phyloP scores from a whole-genome alignment of 2,888 invertebrate species.

The Idaea biselata region DNA sequence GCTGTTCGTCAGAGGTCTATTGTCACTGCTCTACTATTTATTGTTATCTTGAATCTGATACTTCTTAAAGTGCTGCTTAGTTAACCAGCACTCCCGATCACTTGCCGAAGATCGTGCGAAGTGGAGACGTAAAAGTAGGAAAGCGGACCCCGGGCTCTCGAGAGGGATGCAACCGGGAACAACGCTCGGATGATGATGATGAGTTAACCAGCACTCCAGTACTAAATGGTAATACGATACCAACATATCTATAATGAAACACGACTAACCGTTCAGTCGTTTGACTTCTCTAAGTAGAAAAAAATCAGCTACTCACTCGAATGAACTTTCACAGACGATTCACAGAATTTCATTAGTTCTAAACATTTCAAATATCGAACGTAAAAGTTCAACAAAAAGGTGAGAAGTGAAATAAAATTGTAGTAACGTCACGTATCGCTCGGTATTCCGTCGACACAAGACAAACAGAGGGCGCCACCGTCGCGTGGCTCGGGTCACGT shows the following conservation, averaged over 20 bases:
- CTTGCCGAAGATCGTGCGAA: no score
- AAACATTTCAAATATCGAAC: neutral
- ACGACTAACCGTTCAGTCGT: neutral
- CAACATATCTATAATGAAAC: neutral
- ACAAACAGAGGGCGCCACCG: slow-evolving; percentile 16
- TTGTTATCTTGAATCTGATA: no score
- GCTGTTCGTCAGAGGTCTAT: neutral
- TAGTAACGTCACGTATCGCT: slow-evolving; percentile 9
- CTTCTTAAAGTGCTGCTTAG: no score
- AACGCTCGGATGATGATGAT: no score
- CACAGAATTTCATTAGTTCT: neutral
- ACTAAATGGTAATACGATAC: neutral
- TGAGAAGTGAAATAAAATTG: neutral
- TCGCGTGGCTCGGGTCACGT: slow-evolving; percentile 12
- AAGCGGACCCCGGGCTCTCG: no score
- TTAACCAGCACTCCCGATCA: no score
- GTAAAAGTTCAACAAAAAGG: neutral
- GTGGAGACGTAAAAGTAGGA: no score
- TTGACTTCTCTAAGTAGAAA: neutral
- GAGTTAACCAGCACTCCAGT: no score
- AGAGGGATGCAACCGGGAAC: no score
- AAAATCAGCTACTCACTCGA: neutral
- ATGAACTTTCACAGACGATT: slow-evolving; percentile 6
- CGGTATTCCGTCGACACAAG: slow-evolving; percentile 12
- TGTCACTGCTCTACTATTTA: no score